A percentile compares a stretch with the other conserved stretches of the same genome.
Evolutionary conservation across 2,113 vertebrate species (phyloP).

Genomic region (Oryzias curvinotus): DNA sequence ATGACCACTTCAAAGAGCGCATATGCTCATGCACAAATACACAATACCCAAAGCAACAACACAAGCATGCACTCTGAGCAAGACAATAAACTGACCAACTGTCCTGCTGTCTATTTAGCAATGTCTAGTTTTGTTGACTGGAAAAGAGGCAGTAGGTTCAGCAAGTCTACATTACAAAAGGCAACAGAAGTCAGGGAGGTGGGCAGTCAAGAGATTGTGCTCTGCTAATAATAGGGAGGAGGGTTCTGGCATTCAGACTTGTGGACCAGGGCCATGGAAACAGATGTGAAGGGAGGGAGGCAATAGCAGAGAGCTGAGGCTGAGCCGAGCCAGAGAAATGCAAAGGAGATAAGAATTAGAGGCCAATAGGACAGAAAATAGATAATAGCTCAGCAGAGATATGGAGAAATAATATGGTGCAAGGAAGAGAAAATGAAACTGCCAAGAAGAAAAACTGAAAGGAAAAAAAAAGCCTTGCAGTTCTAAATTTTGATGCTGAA

Average conservation of each 20-base stretch:
- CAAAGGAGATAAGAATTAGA: conserved; percentile 46
- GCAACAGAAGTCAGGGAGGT: conserved; percentile 65
- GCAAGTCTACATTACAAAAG: conserved; percentile 57
- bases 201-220: conserved; percentile 42
- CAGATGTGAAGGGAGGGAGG: conserved; percentile 67
- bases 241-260: conserved; percentile 68
- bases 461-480: conserved; percentile 3
- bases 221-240: conserved; percentile 67
- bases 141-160: conserved; percentile 38
- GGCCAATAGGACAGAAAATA: conserved; percentile 38
- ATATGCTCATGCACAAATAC: conserved; percentile 34
- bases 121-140: conserved; percentile 49
- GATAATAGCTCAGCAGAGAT: conserved; percentile 34
- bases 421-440: conserved; percentile 20
- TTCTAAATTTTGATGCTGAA: too few species aligned
- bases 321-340: conserved; percentile 32
- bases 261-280: conserved; percentile 64
- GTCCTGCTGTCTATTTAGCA: conserved; percentile 59
- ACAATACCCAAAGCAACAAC: conserved; percentile 25
- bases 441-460: conserved; percentile 39
- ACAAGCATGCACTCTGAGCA: conserved; percentile 25
- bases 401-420: conserved; percentile 33
- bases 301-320: conserved; percentile 10
- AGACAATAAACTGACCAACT: conserved; percentile 64
- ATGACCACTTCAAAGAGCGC: conserved; percentile 26